A percentile compares a stretch with the other conserved stretches of the same genome.
These are phyloP conservation scores for Epistrophe grossulariae DNA, from an alignment of 2,888 invertebrate species.

Conservation along the genomic window DNA sequence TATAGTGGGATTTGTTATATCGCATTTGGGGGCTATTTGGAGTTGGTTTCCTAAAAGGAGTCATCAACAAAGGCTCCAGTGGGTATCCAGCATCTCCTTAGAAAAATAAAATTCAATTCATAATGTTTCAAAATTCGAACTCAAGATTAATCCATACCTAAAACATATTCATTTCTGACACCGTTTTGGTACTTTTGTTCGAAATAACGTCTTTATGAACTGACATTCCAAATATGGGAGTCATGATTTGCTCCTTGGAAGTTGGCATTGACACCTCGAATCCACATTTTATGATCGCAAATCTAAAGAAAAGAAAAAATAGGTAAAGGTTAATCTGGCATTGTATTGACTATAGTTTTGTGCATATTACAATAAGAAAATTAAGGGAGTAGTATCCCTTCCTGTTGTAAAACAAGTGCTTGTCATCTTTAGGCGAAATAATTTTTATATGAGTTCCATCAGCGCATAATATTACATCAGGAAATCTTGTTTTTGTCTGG, in stretches of 20 bases:
- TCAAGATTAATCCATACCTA: not conserved
- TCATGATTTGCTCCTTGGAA: slow-evolving; percentile 9
- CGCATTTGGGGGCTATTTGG: not conserved
- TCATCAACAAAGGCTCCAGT: no score
- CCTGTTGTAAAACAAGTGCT: slow-evolving; percentile 12
- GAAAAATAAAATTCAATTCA: not conserved
- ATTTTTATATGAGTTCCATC: slow-evolving; percentile 10
- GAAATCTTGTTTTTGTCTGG: not conserved
- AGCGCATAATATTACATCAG: not conserved
- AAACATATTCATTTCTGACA: not conserved
- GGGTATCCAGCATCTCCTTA: no score
- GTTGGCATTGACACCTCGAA: slow-evolving; percentile 5
- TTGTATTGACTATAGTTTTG: not conserved
- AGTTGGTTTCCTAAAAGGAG: not conserved
- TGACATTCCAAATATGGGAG: not conserved
- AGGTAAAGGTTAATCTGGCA: not conserved
- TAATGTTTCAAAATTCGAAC: no score
- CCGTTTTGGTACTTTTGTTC: not conserved
- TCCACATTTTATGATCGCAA: slow-evolving; percentile 16
- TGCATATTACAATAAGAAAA: not conserved
- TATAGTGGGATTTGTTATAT: not conserved
- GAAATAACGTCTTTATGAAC: not conserved
- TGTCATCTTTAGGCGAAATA: not conserved
- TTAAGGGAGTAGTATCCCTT: slow-evolving; percentile 9
- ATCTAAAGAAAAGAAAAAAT: not conserved